Evolutionary conservation across 2,797 vertebrate species (phyloP).

Genomic region (Myotis planiceps): DNA sequence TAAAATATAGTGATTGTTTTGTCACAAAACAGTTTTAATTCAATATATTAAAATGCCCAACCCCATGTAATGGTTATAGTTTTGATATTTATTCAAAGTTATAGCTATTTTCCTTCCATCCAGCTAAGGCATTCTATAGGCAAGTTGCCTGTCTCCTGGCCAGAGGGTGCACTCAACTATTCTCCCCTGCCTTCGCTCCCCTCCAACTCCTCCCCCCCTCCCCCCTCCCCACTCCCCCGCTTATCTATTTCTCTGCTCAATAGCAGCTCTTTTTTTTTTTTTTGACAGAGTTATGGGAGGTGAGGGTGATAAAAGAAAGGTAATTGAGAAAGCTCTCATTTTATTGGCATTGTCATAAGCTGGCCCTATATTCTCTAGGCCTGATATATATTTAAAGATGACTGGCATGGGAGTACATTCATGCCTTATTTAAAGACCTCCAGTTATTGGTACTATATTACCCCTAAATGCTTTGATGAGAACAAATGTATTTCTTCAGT

Average conservation of each 20-base stretch:
- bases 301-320: not conserved
- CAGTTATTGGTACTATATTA: not conserved
- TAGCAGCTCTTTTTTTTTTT: too few relatives aligned
- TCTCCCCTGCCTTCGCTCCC: too few relatives aligned
- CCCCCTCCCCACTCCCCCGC: fast-evolving
- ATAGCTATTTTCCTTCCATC: not conserved
- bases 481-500: not conserved
- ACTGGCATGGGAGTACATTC: not conserved
- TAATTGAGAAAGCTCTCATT: not conserved
- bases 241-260: not conserved
- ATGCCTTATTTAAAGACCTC: not conserved
- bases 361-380: not conserved
- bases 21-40: not conserved
- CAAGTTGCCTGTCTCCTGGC: not conserved
- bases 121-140: not conserved
- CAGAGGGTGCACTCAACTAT: not conserved
- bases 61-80: not conserved
- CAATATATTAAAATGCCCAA: not conserved
- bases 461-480: not conserved
- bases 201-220: fast-evolving
- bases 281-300: not conserved
- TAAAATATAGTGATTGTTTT: not conserved
- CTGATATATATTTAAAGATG: not conserved
- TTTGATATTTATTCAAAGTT: not conserved
- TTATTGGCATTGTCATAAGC: not conserved